Conservation (phyloP, 2,888 invertebrate genomes). For the Thumatha senex region DNA sequence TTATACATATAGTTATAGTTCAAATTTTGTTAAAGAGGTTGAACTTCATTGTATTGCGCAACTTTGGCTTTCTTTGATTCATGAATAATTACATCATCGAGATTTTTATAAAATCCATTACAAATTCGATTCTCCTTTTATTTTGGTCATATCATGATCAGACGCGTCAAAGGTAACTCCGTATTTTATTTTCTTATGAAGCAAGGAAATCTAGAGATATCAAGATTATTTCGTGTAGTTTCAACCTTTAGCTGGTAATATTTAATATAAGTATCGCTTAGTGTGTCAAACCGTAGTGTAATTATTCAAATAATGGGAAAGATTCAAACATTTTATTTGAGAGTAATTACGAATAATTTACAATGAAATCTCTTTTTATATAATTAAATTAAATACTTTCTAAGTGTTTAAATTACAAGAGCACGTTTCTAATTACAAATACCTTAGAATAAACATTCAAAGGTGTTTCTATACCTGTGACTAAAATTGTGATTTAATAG, state of each 20-base stretch:
- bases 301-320: background rate
- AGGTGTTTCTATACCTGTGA: background rate
- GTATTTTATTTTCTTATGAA: slow-evolving; percentile 5
- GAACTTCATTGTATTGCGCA: slow-evolving; percentile 35
- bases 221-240: background rate
- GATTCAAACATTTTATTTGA: background rate
- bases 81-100: slow-evolving; percentile 47
- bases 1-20: slow-evolving; percentile 30
- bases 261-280: background rate
- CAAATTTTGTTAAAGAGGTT: slow-evolving; percentile 39
- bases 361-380: background rate
- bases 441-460: background rate
- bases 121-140: slow-evolving; percentile 38
- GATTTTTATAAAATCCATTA: slow-evolving; percentile 33
- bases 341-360: background rate
- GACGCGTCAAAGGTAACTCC: slow-evolving; percentile 8
- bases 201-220: background rate
- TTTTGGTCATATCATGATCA: slow-evolving; percentile 25
- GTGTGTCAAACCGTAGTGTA: background rate
- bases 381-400: background rate
- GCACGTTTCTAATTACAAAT: background rate
- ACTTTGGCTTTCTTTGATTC: slow-evolving; percentile 50
- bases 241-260: background rate
- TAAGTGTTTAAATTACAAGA: background rate
- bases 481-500: background rate